These are phyloP conservation scores for Leucopsar rothschildi DNA, from an alignment of 2,113 vertebrate genomes.

Conservation along the genomic window DNA sequence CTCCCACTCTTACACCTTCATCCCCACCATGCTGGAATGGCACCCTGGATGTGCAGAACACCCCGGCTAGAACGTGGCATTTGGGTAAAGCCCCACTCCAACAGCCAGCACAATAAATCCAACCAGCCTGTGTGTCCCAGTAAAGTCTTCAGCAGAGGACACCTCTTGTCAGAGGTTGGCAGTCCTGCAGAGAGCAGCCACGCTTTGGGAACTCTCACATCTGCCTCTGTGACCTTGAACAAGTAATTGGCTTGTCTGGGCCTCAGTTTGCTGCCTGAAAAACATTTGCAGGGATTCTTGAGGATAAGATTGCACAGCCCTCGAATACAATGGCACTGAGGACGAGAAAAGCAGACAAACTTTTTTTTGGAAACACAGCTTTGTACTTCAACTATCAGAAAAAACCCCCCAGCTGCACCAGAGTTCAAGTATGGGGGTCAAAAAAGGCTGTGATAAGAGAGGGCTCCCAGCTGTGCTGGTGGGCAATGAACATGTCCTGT, in stretches of 20 bases:
- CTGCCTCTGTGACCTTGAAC: conserved; percentile 8
- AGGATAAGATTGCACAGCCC: not conserved
- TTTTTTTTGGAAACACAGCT: not conserved
- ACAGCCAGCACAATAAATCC: not conserved
- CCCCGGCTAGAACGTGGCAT: not conserved
- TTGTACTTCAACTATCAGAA: not conserved
- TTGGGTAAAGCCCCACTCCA: not conserved
- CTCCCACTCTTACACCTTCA: not conserved
- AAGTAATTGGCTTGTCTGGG: not conserved
- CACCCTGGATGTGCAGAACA: not conserved
- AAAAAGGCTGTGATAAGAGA: not conserved
- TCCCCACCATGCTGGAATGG: not conserved
- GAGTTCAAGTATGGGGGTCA: not conserved
- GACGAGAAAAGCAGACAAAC: not conserved
- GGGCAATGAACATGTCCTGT: not conserved
- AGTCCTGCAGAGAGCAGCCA: not conserved
- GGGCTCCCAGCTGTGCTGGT: not conserved
- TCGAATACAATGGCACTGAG: not conserved
- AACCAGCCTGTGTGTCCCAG: not conserved
- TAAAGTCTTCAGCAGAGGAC: not conserved
- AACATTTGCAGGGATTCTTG: not conserved
- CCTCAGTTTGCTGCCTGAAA: not conserved
- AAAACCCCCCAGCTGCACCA: not conserved
- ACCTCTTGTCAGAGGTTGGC: not conserved
- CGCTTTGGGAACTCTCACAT: not conserved